phyloP scores from a whole-genome alignment of 1,140 invertebrate genomes.

The Acromyrmex charruanus region DNA sequence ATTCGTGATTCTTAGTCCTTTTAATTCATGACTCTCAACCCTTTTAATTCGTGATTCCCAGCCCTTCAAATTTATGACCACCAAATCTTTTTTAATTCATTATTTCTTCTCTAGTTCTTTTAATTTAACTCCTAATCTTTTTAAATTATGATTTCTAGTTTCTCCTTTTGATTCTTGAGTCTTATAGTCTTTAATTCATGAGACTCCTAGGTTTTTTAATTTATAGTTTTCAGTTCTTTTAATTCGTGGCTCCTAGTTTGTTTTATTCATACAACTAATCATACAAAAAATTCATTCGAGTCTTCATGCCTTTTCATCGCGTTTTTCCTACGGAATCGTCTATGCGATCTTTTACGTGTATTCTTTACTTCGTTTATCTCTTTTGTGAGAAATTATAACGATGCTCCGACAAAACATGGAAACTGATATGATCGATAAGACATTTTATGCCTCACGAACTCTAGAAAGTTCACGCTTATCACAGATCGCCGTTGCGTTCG shows the following conservation, averaged over 20 bases:
- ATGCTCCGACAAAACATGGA: not conserved
- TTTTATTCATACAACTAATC: not conserved
- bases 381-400: not conserved
- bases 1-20: not conserved
- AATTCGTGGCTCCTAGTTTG: not conserved
- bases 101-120: not conserved
- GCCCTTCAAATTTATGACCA: not conserved
- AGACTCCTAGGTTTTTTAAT: not conserved
- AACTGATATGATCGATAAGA: conserved; percentile 6
- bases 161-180: not conserved
- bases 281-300: not conserved
- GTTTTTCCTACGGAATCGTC: not conserved
- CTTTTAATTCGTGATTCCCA: too few relatives aligned
- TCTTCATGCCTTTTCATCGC: too few relatives aligned
- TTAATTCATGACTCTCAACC: not conserved
- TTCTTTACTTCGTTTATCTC: not conserved
- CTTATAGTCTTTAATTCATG: not conserved
- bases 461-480: conserved; percentile 26
- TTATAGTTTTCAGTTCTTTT: not conserved
- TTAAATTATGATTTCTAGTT: not conserved
- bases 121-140: not conserved
- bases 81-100: not conserved
- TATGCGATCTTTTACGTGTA: not conserved
- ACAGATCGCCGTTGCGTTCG: conserved; percentile 22
- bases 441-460: conserved; percentile 7